Percentiles rank a stretch among this genome's conserved stretches.
Conservation (phyloP, 2,888 invertebrate genomes). For the Eustalomyia histrio region DNA sequence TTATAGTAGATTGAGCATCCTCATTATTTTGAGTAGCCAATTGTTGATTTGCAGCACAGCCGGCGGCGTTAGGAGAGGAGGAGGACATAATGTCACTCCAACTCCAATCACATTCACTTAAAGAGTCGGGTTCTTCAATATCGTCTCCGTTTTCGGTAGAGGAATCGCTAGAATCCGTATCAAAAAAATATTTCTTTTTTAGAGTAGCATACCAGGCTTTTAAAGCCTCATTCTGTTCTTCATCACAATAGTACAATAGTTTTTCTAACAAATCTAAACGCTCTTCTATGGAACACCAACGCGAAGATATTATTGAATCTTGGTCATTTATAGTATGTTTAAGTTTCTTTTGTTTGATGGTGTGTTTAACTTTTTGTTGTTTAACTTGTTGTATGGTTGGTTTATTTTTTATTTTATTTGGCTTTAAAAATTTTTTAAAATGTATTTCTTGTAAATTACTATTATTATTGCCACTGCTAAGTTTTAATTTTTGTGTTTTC, state of each 20-base stretch:
- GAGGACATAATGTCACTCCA: conserved; percentile 64
- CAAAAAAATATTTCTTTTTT: conserved; percentile 29
- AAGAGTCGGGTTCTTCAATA: conserved; percentile 42
- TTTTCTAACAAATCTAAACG: conserved; percentile 76
- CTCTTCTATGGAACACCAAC: conserved; percentile 78
- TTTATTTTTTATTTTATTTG: conserved; percentile 64
- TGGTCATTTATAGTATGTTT: conserved; percentile 52
- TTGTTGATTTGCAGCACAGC: conserved; percentile 22
- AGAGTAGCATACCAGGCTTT: conserved; percentile 57
- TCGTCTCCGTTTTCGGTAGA: conserved; percentile 23
- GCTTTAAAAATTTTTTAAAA: conserved; percentile 57
- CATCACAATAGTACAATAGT: conserved; percentile 77
- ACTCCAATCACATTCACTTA: conserved; percentile 61
- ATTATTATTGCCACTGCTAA: conserved; percentile 65
- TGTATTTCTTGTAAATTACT: conserved; percentile 67
- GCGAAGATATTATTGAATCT: conserved; percentile 75
- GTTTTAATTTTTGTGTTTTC: conserved; percentile 59
- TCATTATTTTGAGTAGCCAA: conserved; percentile 70
- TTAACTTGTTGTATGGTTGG: conserved; percentile 45
- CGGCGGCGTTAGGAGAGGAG: conserved; percentile 18
- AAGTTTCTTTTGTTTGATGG: conserved; percentile 16
- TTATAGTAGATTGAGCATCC: conserved; percentile 70
- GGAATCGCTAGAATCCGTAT: conserved; percentile 17
- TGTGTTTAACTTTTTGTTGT: conserved; percentile 38
- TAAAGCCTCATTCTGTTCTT: conserved; percentile 69